Evolutionary conservation across 2,113 vertebrate genomes (phyloP).

Genomic region (Cephalophus harveyi): DNA sequence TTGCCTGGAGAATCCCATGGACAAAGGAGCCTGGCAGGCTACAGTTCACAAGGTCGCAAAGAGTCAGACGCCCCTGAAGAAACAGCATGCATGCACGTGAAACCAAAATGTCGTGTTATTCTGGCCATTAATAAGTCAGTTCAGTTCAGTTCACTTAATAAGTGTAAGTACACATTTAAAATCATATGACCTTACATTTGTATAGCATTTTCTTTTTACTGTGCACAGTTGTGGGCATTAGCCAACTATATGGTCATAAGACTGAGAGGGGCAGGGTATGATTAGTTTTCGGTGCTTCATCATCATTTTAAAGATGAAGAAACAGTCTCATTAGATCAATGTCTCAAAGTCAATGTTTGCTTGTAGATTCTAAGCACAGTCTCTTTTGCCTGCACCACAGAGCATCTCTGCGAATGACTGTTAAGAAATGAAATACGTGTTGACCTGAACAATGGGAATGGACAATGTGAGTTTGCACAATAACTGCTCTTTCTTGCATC

Average conservation of each 20-base stretch:
- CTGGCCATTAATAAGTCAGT: not conserved
- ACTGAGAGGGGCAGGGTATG: not conserved
- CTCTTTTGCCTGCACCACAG: not conserved
- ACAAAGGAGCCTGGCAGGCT: not conserved
- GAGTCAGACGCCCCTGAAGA: not conserved
- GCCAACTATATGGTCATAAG: no score
- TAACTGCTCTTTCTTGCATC: not conserved
- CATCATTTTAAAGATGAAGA: not conserved
- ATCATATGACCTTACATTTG: not conserved
- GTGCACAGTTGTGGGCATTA: not conserved
- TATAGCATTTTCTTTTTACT: not conserved
- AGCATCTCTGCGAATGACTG: not conserved
- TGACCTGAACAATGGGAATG: not conserved
- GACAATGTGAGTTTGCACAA: accelerated
- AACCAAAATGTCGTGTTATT: not conserved
- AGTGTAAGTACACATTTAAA: not conserved
- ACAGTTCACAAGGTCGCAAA: not conserved
- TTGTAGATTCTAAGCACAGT: not conserved
- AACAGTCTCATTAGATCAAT: not conserved
- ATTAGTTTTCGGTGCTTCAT: not conserved
- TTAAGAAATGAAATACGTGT: accelerated
- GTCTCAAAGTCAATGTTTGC: not conserved
- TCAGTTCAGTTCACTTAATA: not conserved
- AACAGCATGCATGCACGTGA: not conserved
- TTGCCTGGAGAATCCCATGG: not conserved